Conservation (phyloP, 2,113 vertebrate genomes). For the Uria lomvia region DNA sequence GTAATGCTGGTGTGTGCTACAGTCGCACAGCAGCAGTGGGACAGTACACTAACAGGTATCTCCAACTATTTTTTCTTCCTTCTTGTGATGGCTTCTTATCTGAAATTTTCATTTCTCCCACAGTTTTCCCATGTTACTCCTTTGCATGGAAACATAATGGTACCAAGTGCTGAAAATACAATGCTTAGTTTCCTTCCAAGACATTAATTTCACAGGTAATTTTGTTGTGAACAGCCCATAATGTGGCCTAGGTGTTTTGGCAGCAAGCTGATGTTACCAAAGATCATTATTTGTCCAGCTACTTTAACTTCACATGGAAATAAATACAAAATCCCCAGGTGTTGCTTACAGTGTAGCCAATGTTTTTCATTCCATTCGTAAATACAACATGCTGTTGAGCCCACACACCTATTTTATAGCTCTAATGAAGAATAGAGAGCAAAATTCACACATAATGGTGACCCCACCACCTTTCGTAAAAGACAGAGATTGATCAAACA, state of each 20-base stretch:
- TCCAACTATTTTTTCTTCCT: not conserved
- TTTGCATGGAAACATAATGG: not conserved
- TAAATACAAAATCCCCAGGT: slow-evolving; percentile 15
- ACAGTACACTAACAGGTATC: not conserved
- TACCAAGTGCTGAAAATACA: not conserved
- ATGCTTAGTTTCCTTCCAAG: not conserved
- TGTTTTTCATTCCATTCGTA: not conserved
- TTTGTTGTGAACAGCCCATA: not conserved
- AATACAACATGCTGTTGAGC: not conserved
- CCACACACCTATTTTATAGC: slow-evolving; percentile 48
- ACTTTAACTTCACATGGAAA: slow-evolving; percentile 34
- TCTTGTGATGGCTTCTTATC: not conserved
- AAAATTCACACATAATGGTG: not conserved
- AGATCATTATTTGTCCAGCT: not conserved
- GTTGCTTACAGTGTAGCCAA: not conserved
- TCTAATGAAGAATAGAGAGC: slow-evolving; percentile 28
- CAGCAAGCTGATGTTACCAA: not conserved
- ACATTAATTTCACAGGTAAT: not conserved
- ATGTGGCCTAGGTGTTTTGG: not conserved
- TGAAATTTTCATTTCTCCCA: not conserved
- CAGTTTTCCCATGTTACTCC: not conserved
- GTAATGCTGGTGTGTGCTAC: not conserved
- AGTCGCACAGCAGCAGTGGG: not conserved
- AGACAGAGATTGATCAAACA: not conserved
- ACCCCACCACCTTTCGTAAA: not conserved